These are phyloP conservation scores for Porites evermanni DNA, from an alignment of 92 coral and sea anemone species.

Conservation along the genomic window DNA sequence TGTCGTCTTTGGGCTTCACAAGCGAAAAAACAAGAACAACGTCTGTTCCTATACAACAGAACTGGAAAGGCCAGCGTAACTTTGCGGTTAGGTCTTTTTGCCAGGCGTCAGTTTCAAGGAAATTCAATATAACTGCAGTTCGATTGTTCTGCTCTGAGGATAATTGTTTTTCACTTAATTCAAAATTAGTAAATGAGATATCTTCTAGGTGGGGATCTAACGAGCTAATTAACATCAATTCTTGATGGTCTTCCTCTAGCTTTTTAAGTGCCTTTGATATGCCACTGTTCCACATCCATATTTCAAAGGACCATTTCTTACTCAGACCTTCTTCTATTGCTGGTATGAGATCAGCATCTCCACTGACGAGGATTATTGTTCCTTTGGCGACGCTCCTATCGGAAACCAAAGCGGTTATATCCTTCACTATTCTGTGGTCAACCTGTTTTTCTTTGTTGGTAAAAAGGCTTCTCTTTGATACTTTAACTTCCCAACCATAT, in stretches of 20 bases:
- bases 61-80: constrained; percentile 50
- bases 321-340: constrained; percentile 37
- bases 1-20: constrained; percentile 22
- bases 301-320: constrained; percentile 45
- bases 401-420: constrained; percentile 42
- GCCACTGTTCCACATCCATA: constrained; percentile 58
- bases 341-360: constrained; percentile 67
- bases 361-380: constrained; percentile 48
- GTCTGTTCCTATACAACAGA: constrained; percentile 34
- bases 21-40: constrained; percentile 4
- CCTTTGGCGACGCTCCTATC: constrained; percentile 34
- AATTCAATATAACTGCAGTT: constrained; percentile 34
- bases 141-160: neutral
- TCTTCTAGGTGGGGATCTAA: constrained; percentile 39
- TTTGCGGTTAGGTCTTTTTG: constrained; percentile 22
- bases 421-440: constrained; percentile 59
- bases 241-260: neutral
- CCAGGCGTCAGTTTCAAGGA: constrained; percentile 8
- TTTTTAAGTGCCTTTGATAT: constrained; percentile 12
- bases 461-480: constrained; percentile 9
- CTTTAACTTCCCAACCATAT: constrained; percentile 14
- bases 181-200: constrained; percentile 25
- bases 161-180: neutral
- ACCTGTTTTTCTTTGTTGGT: constrained; percentile 59
- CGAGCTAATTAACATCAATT: neutral